A percentile compares a stretch with the other conserved stretches of the same genome.
Conservation (phyloP, 2,797 vertebrate genomes). For the Lophura swinhoii region DNA sequence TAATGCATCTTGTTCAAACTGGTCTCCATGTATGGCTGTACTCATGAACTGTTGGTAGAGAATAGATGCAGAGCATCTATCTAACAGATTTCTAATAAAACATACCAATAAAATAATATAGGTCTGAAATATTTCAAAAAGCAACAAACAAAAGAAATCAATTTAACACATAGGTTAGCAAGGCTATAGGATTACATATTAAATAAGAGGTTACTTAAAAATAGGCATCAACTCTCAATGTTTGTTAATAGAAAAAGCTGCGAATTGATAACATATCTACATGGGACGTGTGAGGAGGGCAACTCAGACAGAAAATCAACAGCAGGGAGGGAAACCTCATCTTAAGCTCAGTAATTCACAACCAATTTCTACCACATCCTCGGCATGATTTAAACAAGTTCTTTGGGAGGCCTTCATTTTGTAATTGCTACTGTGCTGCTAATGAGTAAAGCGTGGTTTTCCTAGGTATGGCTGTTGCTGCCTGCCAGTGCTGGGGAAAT, state of each 20-base stretch:
- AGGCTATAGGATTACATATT: neutral
- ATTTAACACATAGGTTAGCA: neutral
- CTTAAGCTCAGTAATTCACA: slow-evolving; percentile 20
- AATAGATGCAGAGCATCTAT: neutral
- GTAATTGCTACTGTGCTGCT: slow-evolving; percentile 1
- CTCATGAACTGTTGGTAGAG: neutral
- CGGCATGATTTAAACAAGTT: slow-evolving; percentile 42
- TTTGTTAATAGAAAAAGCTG: neutral
- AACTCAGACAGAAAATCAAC: neutral
- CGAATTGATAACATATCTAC: neutral
- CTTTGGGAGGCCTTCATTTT: slow-evolving; percentile 33
- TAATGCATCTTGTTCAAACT: slow-evolving; percentile 16
- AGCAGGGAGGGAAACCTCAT: neutral
- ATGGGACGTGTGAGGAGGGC: neutral
- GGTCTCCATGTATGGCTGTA: neutral
- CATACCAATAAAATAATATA: neutral
- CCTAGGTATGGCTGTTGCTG: neutral
- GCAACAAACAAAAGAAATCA: neutral
- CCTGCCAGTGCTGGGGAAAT: neutral
- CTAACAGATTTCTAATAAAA: neutral
- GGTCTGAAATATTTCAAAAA: neutral
- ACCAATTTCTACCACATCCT: slow-evolving; percentile 10
- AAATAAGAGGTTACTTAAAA: neutral
- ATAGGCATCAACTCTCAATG: neutral
- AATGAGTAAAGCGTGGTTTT: slow-evolving; percentile 40